Base-by-base conservation (phyloP, 2,888 invertebrate genomes). In the Cheilosia scutellata region DNA sequence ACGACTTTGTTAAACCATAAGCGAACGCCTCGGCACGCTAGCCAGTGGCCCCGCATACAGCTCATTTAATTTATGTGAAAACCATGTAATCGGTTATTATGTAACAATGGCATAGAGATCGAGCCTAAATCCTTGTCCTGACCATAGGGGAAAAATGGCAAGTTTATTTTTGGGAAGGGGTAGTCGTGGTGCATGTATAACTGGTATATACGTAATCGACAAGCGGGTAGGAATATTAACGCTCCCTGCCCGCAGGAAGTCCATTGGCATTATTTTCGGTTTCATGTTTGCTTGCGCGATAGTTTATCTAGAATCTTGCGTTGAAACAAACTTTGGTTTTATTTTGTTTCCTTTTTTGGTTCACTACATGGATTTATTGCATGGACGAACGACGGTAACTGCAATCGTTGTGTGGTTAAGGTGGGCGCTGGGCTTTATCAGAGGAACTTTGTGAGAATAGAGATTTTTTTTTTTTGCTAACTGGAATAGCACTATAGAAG, bases 251-350 rank as follows among this genome's bases (percentile, higher is more conserved):
- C 70, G 40, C 65, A 80, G 70, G 60, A 75, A 80, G 71, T 65
- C 63, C 65, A 76, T 66, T 66, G 75, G 84, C 70, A 33, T 75
- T 80, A 79, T 84, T 70, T 84, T 75, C 44, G 79, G 58, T 71
- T 62, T 80, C 65, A 75, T 79, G 75, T 80, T 84, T 79, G 70
- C 75, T 79, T 65, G 70, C 70, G 0, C 37, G 70, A 84, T 84
- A 79, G 79, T 84, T 84, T 84, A 84, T 84, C 79, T 70, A 20
- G 51, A 70, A 71, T 79, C 63, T 79, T 79, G 75, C 70, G 63
- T 75, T 71, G 75, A 75, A 79, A 75, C 58, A 63, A 75, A 72
- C 62, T 75, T 76, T 76, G 31, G 49, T 57, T 70, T 82, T 71
- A 37, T 55, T 66, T 62, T 68, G 27, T 37, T 29, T 20, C 53